phyloP scores from a whole-genome alignment of 2,113 vertebrate species.

The Ia io region DNA sequence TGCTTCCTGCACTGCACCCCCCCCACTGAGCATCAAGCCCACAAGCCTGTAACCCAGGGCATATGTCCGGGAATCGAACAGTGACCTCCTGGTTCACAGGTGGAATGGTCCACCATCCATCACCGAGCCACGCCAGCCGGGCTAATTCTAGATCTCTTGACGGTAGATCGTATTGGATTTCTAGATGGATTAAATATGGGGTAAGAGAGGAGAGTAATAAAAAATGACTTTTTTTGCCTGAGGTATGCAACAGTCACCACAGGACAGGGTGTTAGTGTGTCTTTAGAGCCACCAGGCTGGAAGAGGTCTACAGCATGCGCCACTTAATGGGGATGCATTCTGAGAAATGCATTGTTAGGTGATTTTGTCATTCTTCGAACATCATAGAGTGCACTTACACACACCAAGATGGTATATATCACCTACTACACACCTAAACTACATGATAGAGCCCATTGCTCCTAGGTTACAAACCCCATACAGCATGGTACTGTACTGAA shows the following conservation, averaged over 20 bases:
- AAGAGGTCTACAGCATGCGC: not conserved
- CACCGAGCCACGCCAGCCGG: too few species aligned
- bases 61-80: too few species aligned
- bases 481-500: not conserved
- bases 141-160: not conserved
- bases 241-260: not conserved
- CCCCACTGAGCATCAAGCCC: too few species aligned
- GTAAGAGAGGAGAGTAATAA: not conserved
- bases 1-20: too few species aligned
- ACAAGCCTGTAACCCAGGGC: too few species aligned
- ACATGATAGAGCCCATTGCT: not conserved
- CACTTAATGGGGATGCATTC: not conserved
- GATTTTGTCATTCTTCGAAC: not conserved
- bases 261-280: not conserved
- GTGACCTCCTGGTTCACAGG: too few species aligned
- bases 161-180: not conserved
- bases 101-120: too few species aligned
- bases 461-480: too few species aligned
- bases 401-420: not conserved
- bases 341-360: not conserved
- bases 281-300: not conserved
- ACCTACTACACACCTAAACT: not conserved
- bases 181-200: not conserved
- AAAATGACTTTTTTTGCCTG: not conserved
- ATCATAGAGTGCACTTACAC: not conserved